These are phyloP conservation scores for Aplochiton taeniatus DNA, from an alignment of 2,797 vertebrate species.

Conservation along the genomic window DNA sequence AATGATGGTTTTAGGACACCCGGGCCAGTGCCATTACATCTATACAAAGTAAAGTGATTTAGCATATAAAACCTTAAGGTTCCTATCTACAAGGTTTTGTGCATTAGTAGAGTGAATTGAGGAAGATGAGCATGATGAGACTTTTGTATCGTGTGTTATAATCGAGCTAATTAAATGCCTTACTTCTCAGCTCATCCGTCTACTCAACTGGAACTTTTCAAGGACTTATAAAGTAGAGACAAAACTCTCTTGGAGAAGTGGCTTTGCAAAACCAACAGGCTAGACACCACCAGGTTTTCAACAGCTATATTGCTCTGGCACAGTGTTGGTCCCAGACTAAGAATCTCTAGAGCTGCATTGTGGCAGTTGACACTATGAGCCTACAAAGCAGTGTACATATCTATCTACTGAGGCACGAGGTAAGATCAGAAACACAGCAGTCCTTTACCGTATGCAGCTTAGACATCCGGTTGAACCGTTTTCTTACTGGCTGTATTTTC, in stretches of 20 bases:
- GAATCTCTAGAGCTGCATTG: not conserved
- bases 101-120: constrained; percentile 50
- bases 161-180: constrained; percentile 76
- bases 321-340: too few relatives aligned
- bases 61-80: too few relatives aligned
- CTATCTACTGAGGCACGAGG: constrained; percentile 48
- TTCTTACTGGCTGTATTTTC: constrained; percentile 25
- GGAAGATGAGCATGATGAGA: constrained; percentile 74
- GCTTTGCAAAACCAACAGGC: constrained; percentile 53
- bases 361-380: constrained; percentile 34
- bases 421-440: constrained; percentile 29
- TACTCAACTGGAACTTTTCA: constrained; percentile 63
- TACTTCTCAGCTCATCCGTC: constrained; percentile 60
- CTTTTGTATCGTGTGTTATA: constrained; percentile 63
- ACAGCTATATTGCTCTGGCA: constrained; percentile 38
- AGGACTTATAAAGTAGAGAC: constrained; percentile 69
- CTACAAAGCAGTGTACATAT: constrained; percentile 27
- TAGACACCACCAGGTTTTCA: constrained; percentile 15
- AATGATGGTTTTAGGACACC: too few relatives aligned
- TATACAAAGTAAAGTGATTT: too few relatives aligned
- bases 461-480: constrained; percentile 42
- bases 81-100: constrained; percentile 27
- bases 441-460: constrained; percentile 25
- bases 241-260: constrained; percentile 35
- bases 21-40: too few relatives aligned